A percentile compares a stretch with the other conserved stretches of the same genome.
Conservation (phyloP, 2,888 invertebrate species). For the Diabrotica balteata region DNA sequence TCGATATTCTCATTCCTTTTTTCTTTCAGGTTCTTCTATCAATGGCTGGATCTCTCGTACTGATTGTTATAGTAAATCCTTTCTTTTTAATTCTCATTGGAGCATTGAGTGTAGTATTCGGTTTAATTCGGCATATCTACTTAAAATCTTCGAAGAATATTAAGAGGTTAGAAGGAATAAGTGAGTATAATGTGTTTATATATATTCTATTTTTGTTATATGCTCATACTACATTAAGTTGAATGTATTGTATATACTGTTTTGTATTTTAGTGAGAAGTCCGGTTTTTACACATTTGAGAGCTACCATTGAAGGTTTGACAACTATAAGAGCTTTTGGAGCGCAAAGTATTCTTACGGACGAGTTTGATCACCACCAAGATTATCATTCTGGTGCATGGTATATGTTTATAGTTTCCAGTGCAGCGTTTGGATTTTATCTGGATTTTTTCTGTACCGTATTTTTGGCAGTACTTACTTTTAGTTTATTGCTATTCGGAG, state of each 20-base stretch:
- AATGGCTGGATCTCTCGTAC: constrained; percentile 68
- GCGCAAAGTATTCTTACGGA: constrained; percentile 70
- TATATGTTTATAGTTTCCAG: constrained; percentile 71
- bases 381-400: constrained; percentile 72
- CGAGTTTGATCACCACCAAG: constrained; percentile 66
- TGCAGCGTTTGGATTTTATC: constrained; percentile 70
- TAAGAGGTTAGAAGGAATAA: constrained; percentile 67
- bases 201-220: no score
- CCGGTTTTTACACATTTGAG: constrained; percentile 85
- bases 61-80: constrained; percentile 73
- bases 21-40: constrained; percentile 22
- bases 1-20: neutral
- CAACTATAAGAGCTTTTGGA: constrained; percentile 80
- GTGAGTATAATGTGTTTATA: constrained; percentile 50
- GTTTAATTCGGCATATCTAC: constrained; percentile 68
- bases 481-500: constrained; percentile 65
- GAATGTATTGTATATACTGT: no score
- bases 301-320: constrained; percentile 79
- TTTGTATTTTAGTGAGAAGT: constrained; percentile 71
- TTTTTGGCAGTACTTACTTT: constrained; percentile 72
- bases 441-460: constrained; percentile 70
- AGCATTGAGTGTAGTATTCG: constrained; percentile 69
- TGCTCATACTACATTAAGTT: no score
- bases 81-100: constrained; percentile 69
- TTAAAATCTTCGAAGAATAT: constrained; percentile 74